Evolutionary conservation across 2,113 vertebrate species (phyloP).

Genomic region (Irena cyanogastra): DNA sequence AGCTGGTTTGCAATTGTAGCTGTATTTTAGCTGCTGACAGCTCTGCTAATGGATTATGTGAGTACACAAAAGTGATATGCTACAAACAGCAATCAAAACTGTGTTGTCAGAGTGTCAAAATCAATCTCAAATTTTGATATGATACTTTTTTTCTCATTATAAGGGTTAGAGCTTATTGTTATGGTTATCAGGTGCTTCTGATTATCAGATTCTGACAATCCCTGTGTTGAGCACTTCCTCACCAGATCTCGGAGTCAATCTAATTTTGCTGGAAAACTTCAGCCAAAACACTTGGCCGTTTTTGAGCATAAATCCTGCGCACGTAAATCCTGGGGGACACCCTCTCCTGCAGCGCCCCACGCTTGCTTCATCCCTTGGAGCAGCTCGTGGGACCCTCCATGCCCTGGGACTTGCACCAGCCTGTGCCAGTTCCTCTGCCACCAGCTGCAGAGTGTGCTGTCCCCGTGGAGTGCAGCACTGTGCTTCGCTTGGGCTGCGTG

Average conservation of each 20-base stretch:
- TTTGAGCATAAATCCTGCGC: background rate
- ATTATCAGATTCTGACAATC: background rate
- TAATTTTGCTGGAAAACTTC: background rate
- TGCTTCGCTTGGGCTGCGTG: background rate
- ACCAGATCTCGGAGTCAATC: background rate
- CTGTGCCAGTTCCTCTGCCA: fast-evolving
- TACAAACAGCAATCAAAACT: background rate
- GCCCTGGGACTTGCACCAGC: background rate
- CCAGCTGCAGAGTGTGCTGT: fast-evolving
- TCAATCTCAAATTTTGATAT: background rate
- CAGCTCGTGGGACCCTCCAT: fast-evolving
- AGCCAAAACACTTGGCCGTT: background rate
- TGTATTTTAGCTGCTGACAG: background rate
- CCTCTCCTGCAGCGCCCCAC: fast-evolving
- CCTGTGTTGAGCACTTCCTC: background rate
- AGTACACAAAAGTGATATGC: background rate
- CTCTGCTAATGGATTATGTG: background rate
- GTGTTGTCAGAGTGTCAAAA: background rate
- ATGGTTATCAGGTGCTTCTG: background rate
- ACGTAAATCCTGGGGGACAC: background rate
- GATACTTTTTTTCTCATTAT: background rate
- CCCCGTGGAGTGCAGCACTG: fast-evolving
- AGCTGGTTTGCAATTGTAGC: fast-evolving
- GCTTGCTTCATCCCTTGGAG: fast-evolving
- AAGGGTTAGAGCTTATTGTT: background rate